These are phyloP conservation scores for Talpa occidentalis DNA, from an alignment of 2,113 vertebrate species.

Conservation along the genomic window DNA sequence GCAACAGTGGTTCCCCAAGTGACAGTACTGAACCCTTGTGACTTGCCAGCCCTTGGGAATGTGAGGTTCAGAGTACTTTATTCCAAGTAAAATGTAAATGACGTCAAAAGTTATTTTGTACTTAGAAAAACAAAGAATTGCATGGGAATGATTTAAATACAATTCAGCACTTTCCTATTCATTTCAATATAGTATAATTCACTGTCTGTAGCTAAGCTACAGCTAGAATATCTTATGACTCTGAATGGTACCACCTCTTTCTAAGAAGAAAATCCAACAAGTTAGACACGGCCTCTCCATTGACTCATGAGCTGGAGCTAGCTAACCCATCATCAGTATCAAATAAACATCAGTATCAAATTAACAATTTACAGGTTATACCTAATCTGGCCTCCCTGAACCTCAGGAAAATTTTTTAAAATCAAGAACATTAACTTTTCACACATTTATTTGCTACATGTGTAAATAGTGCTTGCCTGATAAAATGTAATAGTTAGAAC, in stretches of 20 bases:
- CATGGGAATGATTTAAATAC: background rate
- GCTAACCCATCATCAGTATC: background rate
- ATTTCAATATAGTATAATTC: background rate
- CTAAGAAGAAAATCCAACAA: background rate
- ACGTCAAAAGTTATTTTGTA: conserved; percentile 18
- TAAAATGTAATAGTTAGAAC: background rate
- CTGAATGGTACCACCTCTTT: background rate
- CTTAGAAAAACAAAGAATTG: background rate
- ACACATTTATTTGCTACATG: background rate
- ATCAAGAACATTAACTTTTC: background rate
- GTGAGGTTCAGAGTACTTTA: background rate
- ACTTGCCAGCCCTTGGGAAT: background rate
- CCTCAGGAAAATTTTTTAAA: background rate
- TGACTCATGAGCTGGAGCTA: background rate
- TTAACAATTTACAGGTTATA: background rate
- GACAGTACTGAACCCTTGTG: background rate
- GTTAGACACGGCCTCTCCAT: background rate
- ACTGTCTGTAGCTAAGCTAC: background rate
- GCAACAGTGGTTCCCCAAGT: background rate
- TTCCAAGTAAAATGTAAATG: background rate
- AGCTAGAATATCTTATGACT: background rate
- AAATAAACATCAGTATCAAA: background rate
- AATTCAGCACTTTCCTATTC: background rate
- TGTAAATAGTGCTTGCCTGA: background rate
- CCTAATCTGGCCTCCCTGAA: background rate